Base-by-base conservation (phyloP, 2,113 vertebrate genomes). In the Brienomyrus brachyistius region DNA sequence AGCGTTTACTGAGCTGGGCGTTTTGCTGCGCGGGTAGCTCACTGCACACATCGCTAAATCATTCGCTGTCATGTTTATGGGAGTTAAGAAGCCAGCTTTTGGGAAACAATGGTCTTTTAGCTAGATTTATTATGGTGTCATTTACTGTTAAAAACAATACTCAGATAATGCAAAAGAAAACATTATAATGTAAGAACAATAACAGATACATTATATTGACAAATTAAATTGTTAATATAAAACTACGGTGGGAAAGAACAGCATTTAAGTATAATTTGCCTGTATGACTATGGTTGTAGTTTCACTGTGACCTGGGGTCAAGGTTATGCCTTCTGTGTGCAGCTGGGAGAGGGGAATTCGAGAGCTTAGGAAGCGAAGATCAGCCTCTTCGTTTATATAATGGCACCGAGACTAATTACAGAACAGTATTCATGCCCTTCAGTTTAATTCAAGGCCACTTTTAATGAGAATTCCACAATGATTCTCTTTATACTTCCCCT, bases 391-490 rank as follows among this genome's bases (percentile, higher is more conserved):
- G 91, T 94, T 94, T 94, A 94, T 92, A 91, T 91, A 94, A 92
- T 88, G 59, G 47, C 90, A 51, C 77, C 82, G 83, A 80, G 91
- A 82, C 90, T 90, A 88, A 90, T 94, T 93, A 89, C 90, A 59
- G 84, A 94, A 92, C 90, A 54, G 89, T 84, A 70, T 86, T 83
- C 9, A 3, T 92, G 92, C 92, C 92, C 90, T 93, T 90, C 84
- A 85, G 82, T 52, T 40, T 47, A 90, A 1, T 2, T 82, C 90
- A 93, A 94, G 94, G 94, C 95, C 92, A 93, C 56, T 92, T 93
- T 95, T 96, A 95, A 96, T 95, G 93, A 94, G 92, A 92, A 48
- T 45, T 80, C 90, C 91, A 92, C 91, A 91, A 86, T 91, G 91
- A 90, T 54, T 91, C 88, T 88, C 91, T 90, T 94, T 88, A 89